Evolutionary conservation across 2,888 invertebrate species (phyloP).

Genomic region (Teleogryllus oceanicus): DNA sequence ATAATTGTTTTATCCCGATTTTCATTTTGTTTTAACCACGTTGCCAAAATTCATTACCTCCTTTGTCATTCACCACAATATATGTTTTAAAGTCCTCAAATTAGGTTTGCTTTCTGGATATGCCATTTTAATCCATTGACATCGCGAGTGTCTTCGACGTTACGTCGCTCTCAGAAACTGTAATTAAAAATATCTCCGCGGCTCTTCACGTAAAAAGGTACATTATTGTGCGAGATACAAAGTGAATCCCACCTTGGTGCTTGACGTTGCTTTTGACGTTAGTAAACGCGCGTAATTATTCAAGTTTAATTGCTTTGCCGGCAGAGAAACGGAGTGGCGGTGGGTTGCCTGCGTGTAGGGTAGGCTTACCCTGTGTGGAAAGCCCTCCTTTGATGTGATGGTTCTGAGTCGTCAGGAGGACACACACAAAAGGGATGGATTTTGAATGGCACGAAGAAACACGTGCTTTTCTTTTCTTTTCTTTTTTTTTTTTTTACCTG

Average conservation of each 20-base stretch:
- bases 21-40: too few relatives aligned
- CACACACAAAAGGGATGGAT: not conserved
- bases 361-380: not conserved
- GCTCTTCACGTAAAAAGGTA: too few relatives aligned
- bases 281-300: not conserved
- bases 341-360: too few relatives aligned
- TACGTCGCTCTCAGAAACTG: too few relatives aligned
- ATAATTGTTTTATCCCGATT: too few relatives aligned
- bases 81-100: not conserved
- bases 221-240: too few relatives aligned
- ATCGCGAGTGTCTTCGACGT: too few relatives aligned
- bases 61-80: not conserved
- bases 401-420: not conserved
- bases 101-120: not conserved
- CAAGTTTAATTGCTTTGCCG: constrained; percentile 3
- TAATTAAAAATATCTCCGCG: too few relatives aligned
- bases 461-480: not conserved
- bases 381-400: not conserved
- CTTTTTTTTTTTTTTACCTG: too few relatives aligned
- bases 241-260: not conserved
- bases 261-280: not conserved
- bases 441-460: not conserved
- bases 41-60: too few relatives aligned
- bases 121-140: too few relatives aligned
- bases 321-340: not conserved